Conservation (phyloP, 2,113 vertebrate genomes). For the Triplophysa tibetana region DNA sequence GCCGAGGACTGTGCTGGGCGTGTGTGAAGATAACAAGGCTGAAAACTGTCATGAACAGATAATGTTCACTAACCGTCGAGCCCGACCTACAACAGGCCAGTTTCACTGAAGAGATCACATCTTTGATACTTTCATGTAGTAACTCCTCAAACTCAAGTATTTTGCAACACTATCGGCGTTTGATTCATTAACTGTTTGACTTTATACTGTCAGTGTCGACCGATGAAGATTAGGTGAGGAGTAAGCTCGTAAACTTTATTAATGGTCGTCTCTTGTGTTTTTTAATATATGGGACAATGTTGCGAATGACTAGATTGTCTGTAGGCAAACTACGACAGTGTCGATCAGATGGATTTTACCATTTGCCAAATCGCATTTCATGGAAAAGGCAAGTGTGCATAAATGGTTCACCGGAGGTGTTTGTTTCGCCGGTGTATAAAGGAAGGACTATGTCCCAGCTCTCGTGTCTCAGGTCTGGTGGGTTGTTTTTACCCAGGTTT, state of each 20-base stretch:
- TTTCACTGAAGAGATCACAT: neutral
- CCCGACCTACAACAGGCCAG: neutral
- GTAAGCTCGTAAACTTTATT: neutral
- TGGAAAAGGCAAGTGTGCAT: conserved; percentile 40
- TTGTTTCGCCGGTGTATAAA: conserved; percentile 17
- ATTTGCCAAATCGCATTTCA: conserved; percentile 45
- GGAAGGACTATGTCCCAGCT: conserved; percentile 14
- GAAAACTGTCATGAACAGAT: conserved; percentile 67
- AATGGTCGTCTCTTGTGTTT: neutral
- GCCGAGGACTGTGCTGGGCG: conserved; percentile 36
- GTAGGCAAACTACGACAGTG: conserved; percentile 51
- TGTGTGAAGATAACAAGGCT: conserved; percentile 61
- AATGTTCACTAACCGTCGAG: conserved; percentile 67
- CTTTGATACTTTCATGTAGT: neutral
- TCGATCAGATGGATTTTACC: conserved; percentile 42
- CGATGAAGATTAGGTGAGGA: neutral
- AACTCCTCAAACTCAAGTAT: neutral
- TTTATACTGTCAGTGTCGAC: neutral
- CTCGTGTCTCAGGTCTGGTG: conserved; percentile 22
- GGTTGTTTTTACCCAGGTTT: neutral
- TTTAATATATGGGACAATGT: conserved; percentile 25
- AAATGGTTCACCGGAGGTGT: neutral
- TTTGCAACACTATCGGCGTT: neutral
- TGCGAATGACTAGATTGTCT: conserved; percentile 54
- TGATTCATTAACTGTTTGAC: neutral